Evolutionary conservation across 2,113 vertebrate species (phyloP).

Genomic region (Phaethon lepturus): DNA sequence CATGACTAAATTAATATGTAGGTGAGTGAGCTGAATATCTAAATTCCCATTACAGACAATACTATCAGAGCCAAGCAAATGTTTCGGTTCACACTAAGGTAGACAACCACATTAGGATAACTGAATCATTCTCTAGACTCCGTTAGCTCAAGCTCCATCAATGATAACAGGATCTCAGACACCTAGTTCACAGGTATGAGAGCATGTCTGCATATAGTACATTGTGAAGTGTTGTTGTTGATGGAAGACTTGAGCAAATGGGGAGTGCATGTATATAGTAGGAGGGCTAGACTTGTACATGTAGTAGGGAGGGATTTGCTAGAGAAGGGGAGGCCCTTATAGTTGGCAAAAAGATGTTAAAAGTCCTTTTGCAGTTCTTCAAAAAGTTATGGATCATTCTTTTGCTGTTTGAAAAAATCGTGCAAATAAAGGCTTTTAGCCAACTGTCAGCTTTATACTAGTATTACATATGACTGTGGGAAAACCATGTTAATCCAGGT

Average conservation of each 20-base stretch:
- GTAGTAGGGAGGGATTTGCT: background rate
- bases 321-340: background rate
- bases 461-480: background rate
- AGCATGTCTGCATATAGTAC: too few relatives aligned
- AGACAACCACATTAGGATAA: background rate
- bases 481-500: background rate
- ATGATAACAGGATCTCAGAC: background rate
- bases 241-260: background rate
- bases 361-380: background rate
- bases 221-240: background rate
- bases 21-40: background rate
- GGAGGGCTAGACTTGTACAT: background rate
- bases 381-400: background rate
- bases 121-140: background rate
- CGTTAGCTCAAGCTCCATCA: background rate
- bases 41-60: background rate
- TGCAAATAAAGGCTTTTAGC: background rate
- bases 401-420: background rate
- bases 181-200: background rate
- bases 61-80: background rate
- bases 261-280: background rate
- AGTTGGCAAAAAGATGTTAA: background rate
- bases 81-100: background rate
- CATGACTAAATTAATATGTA: background rate
- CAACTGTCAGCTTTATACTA: background rate